Percentiles rank a stretch among this genome's conserved stretches.
These are phyloP conservation scores for Calypte anna DNA, from an alignment of 2,113 vertebrate species.

Conservation along the genomic window DNA sequence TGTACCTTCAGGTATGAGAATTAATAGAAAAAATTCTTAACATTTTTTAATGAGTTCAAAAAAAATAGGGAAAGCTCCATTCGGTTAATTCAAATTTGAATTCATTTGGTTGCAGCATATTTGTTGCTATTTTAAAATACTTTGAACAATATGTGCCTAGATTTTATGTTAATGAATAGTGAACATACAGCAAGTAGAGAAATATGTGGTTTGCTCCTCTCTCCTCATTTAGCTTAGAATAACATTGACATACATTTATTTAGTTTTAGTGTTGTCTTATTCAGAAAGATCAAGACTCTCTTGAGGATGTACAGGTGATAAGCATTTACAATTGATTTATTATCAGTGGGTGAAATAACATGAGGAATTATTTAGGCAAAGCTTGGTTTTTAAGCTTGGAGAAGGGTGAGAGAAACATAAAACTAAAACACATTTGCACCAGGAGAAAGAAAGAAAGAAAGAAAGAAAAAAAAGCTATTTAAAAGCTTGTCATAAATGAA, in stretches of 20 bases:
- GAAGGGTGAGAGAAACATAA: conserved; percentile 9
- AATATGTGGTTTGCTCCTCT: conserved; percentile 28
- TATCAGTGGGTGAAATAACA: conserved; percentile 42
- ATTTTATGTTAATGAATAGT: not conserved
- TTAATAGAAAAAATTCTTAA: not conserved
- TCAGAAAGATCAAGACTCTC: conserved; percentile 40
- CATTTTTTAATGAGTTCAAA: not conserved
- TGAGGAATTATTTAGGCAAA: conserved; percentile 55
- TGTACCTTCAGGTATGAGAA: not conserved
- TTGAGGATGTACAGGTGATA: conserved; percentile 55
- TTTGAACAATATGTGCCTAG: not conserved
- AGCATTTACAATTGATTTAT: conserved; percentile 48
- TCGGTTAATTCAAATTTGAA: not conserved
- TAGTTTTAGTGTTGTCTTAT: conserved; percentile 56
- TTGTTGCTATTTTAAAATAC: not conserved
- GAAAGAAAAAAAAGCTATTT: conserved; percentile 64
- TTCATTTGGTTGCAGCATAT: not conserved
- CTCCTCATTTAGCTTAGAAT: conserved; percentile 34
- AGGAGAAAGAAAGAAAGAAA: conserved; percentile 57
- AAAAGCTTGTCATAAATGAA: conserved; percentile 77
- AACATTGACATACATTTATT: not conserved
- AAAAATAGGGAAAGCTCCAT: not conserved
- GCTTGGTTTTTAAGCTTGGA: conserved; percentile 38
- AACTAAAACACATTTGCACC: conserved; percentile 68
- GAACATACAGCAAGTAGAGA: conserved; percentile 24